These are phyloP conservation scores for Heterotilapia buettikoferi DNA, from an alignment of 2,113 vertebrate species.

Conservation along the genomic window DNA sequence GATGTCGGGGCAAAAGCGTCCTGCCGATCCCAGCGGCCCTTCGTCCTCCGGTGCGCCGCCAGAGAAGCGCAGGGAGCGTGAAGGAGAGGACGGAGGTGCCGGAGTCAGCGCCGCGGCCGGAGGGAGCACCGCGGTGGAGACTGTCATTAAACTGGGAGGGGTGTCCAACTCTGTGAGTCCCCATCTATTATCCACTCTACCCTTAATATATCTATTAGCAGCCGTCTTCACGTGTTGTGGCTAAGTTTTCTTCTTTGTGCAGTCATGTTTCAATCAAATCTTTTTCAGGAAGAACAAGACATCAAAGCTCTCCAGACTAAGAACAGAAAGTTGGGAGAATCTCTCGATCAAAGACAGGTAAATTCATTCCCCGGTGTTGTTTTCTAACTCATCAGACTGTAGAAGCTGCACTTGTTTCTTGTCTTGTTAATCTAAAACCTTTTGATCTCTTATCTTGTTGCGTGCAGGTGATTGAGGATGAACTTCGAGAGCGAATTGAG, in stretches of 20 bases:
- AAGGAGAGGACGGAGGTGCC: constrained; percentile 68
- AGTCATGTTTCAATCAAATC: neutral
- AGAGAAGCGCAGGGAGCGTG: constrained; percentile 87
- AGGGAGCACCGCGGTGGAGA: constrained; percentile 89
- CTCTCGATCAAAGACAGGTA: constrained; percentile 87
- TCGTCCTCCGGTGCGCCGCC: constrained; percentile 79
- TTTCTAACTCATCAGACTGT: neutral
- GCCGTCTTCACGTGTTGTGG: neutral
- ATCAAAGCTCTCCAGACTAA: constrained; percentile 91
- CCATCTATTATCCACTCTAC: neutral
- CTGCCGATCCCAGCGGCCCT: constrained; percentile 71
- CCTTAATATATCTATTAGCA: neutral
- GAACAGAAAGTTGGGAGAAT: constrained; percentile 90
- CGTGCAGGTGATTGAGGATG: constrained; percentile 90
- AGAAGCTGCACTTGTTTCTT: neutral
- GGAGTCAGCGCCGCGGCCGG: constrained; percentile 74
- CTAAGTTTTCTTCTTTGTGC: neutral
- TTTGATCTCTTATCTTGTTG: neutral
- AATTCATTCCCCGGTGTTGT: neutral
- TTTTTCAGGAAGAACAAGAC: constrained; percentile 88
- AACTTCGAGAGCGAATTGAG: constrained; percentile 90
- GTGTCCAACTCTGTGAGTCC: constrained; percentile 85
- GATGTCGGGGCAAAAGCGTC: constrained; percentile 90
- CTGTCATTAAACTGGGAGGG: constrained; percentile 91
- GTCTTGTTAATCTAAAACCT: neutral